Base-by-base conservation (phyloP, 2,888 invertebrate species). In the Baccha elongata region DNA sequence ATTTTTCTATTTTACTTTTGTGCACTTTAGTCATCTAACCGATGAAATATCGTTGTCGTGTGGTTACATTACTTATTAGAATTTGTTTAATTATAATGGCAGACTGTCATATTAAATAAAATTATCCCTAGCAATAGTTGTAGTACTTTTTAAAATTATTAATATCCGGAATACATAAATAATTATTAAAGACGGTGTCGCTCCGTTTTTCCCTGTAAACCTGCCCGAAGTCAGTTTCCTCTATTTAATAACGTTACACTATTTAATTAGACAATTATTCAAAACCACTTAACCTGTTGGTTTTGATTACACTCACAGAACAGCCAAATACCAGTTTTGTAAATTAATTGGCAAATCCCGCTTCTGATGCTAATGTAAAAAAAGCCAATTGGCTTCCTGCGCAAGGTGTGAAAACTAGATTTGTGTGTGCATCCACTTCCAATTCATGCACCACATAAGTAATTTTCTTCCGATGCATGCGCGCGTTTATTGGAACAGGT, bases 381-480 rank as follows among this genome's bases (percentile, higher is more conserved):
- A 46, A 32, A 44, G 21, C 44, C 62, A 17, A 50, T 65, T 53
- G 52, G 53, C 55, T 44, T 64, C 62, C 67, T 17, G n/a, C 35
- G 21, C 40, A 40, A 72, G 68, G 83, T 78, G 83, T 73, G 78
- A 83, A 76, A 81, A 78, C 78, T 72, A 78, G 67, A 76, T 83
- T 53, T 76, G 35, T 65, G 40, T 60, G 48, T 52, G 23, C 58
- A 15, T 58, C 29, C 23, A 55, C 55, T 32, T 32, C 19, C 19
- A 52, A 8, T 29, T 19, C 55, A 37, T 8, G 42, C 2, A 8
- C 42, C 40, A 58, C 13, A 26, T 19, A n/a, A 32, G 37, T 55
- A 64, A 15, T 35, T 46, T 42, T 23, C 68, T 32, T 52, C 37
- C 46, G 23, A 5, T 23, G 32, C 42, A 44, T 60, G 60, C 44